These are phyloP conservation scores for Diarsia brunnea DNA, from an alignment of 2,888 invertebrate species.

Conservation along the genomic window DNA sequence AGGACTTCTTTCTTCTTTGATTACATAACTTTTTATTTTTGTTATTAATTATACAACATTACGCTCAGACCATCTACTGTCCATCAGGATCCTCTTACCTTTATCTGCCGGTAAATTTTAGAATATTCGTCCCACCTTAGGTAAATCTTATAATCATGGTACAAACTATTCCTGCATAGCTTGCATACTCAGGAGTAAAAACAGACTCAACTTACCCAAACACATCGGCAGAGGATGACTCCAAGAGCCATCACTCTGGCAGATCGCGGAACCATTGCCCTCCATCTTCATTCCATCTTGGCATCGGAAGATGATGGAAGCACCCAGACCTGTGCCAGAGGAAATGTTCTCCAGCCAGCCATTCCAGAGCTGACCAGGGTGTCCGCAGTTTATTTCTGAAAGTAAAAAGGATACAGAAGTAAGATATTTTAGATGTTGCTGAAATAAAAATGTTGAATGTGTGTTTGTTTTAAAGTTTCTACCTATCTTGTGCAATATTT, in stretches of 20 bases:
- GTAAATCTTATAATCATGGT: neutral
- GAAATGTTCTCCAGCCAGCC: constrained; percentile 98
- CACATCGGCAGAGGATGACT: constrained; percentile 98
- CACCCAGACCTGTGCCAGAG: constrained; percentile 96
- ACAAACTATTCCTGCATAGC: neutral
- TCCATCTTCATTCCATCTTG: constrained; percentile 97
- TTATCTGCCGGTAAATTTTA: neutral
- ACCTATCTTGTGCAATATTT: neutral
- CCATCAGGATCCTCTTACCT: neutral
- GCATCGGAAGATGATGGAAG: constrained; percentile 98
- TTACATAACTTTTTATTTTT: neutral
- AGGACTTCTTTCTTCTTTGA: neutral
- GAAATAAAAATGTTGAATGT: neutral
- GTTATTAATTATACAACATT: no score
- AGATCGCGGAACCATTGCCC: constrained; percentile 97
- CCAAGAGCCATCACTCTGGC: constrained; percentile 98
- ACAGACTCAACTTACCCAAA: constrained; percentile 90
- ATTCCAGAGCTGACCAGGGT: constrained; percentile 98
- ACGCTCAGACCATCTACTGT: neutral
- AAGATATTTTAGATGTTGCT: neutral
- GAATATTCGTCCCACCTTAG: neutral
- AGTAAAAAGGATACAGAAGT: neutral
- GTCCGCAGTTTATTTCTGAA: constrained; percentile 98
- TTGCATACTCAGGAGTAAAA: neutral
- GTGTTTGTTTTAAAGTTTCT: neutral